phyloP scores from a whole-genome alignment of 2,888 invertebrate genomes.

The Callosobruchus maculatus region DNA sequence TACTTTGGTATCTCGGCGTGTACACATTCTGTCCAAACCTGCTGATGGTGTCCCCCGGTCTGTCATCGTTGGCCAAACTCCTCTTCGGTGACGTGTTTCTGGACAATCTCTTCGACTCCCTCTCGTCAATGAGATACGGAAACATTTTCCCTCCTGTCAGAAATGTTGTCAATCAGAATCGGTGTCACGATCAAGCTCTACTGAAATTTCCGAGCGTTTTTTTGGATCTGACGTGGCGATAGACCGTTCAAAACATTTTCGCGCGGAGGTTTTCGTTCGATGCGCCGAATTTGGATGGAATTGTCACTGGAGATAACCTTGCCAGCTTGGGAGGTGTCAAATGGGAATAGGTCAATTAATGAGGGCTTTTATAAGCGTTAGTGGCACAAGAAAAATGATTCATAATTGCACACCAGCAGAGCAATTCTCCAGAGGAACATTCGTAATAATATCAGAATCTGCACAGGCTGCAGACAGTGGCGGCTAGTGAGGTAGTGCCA shows the following conservation, averaged over 20 bases:
- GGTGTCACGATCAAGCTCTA: background rate
- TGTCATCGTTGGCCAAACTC: conserved; percentile 15
- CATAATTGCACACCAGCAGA: too few species aligned
- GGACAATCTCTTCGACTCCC: conserved; percentile 24
- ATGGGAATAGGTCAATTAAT: background rate
- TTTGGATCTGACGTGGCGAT: background rate
- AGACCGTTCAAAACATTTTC: background rate
- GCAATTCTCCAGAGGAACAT: too few species aligned
- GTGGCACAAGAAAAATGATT: too few species aligned
- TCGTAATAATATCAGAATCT: too few species aligned
- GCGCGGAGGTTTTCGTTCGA: background rate
- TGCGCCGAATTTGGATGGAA: background rate
- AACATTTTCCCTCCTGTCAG: conserved; percentile 43
- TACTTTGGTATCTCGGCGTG: conserved; percentile 28
- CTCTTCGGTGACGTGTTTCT: conserved; percentile 21
- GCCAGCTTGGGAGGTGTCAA: background rate
- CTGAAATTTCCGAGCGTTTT: background rate
- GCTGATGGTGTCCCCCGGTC: conserved; percentile 14
- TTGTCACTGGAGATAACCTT: background rate
- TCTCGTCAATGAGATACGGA: conserved; percentile 35
- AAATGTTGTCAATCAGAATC: conserved; percentile 8
- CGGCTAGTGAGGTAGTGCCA: too few species aligned
- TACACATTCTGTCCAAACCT: conserved; percentile 13
- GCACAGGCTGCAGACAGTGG: too few species aligned
- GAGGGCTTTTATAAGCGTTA: background rate